Conservation (phyloP, 2,888 invertebrate genomes). For the Conomelus anceps region DNA sequence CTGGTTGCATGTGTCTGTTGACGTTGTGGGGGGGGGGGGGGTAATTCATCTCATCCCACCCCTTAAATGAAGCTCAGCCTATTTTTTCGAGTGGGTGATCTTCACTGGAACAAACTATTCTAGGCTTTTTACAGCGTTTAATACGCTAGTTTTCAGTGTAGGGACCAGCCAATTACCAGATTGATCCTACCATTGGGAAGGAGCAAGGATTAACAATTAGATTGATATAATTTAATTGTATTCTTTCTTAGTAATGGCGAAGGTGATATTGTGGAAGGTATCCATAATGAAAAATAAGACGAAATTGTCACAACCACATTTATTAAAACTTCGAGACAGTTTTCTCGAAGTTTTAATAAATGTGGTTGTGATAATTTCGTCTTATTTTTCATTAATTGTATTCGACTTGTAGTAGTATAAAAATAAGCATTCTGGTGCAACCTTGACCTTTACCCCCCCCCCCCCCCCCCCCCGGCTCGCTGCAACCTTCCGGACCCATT, state of each 20-base stretch:
- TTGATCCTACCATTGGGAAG: background rate
- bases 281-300: no score
- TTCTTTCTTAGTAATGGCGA: no score
- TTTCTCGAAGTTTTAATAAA: no score
- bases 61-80: background rate
- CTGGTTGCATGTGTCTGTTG: background rate
- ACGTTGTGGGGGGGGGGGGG: background rate
- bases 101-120: background rate
- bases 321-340: no score
- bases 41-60: background rate
- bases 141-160: background rate
- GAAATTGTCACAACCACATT: no score
- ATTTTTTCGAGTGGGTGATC: background rate
- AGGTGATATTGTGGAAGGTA: no score
- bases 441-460: no score
- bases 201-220: background rate
- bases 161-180: background rate
- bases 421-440: background rate
- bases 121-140: background rate
- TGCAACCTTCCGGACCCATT: no score
- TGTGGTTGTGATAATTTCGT: no score
- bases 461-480: no score
- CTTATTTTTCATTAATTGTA: no score
- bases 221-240: background rate
- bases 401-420: no score